A percentile compares a stretch with the other conserved stretches of the same genome.
phyloP scores from a whole-genome alignment of 37 sponge, comb jelly and placozoan genomes.

The Corticium candelabrum region DNA sequence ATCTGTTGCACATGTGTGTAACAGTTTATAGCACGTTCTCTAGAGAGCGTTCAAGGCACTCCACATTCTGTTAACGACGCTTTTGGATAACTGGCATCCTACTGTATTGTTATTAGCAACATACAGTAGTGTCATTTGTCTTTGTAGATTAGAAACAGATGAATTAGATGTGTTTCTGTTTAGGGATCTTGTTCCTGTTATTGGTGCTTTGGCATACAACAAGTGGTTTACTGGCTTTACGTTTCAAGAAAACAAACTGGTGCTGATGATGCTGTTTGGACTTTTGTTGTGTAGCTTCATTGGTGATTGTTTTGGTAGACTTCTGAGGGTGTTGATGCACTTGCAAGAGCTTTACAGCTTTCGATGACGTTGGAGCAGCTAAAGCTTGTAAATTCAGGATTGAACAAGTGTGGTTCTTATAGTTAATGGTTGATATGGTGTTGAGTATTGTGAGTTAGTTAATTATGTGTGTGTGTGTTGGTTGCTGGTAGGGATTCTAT shows the following conservation, averaged over 20 bases:
- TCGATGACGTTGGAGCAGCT: background rate
- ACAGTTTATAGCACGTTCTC: too few species aligned
- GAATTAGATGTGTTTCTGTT: too few species aligned
- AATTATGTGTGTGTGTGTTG: background rate
- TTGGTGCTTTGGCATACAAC: background rate
- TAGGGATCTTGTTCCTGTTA: background rate
- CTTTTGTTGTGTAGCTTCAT: background rate
- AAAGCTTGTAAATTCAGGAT: background rate
- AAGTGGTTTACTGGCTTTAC: background rate
- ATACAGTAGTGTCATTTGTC: too few species aligned
- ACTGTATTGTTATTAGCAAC: too few species aligned
- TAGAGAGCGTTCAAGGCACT: too few species aligned
- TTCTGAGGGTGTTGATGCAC: background rate
- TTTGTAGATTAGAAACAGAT: too few species aligned
- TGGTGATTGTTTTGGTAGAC: background rate
- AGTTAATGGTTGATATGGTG: background rate
- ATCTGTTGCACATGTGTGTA: too few species aligned
- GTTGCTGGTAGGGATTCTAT: background rate
- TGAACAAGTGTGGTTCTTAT: background rate
- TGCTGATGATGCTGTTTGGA: background rate
- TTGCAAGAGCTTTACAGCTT: background rate
- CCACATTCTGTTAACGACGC: too few species aligned
- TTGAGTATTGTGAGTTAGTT: background rate
- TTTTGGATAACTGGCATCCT: too few species aligned
- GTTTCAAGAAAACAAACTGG: background rate